Conservation (phyloP, 2,797 vertebrate genomes). For the Cyprinodon diabolis region DNA sequence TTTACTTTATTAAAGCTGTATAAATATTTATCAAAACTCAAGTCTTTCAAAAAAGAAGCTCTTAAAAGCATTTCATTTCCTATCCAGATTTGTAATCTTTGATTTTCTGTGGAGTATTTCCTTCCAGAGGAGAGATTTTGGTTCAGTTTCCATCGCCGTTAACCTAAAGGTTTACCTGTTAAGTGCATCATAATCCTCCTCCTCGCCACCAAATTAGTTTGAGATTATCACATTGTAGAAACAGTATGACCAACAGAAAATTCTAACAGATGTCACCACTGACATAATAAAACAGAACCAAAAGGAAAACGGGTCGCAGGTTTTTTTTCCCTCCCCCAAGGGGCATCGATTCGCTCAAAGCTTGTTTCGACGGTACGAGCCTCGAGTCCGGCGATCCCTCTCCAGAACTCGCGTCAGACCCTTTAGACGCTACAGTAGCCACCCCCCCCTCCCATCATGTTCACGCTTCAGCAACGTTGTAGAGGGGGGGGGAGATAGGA, state of each 20-base stretch:
- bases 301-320: constrained; percentile 47
- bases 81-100: neutral
- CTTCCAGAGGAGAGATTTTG: constrained; percentile 58
- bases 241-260: constrained; percentile 72
- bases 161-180: constrained; percentile 65
- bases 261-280: constrained; percentile 65
- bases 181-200: constrained; percentile 71
- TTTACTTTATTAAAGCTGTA: constrained; percentile 1
- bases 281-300: constrained; percentile 44
- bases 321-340: constrained; percentile 8
- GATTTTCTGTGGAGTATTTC: constrained; percentile 33
- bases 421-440: constrained; percentile 22
- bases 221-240: constrained; percentile 82
- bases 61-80: too few relatives aligned
- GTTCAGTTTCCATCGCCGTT: constrained; percentile 71
- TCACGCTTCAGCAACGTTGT: constrained; percentile 35
- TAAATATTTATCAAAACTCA: constrained; percentile 4
- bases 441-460: constrained; percentile 25
- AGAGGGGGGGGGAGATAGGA: constrained; percentile 23
- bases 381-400: constrained; percentile 36
- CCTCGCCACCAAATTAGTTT: constrained; percentile 57
- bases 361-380: constrained; percentile 13
- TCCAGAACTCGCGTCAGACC: constrained; percentile 36
- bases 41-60: neutral
- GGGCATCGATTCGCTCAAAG: constrained; percentile 41